phyloP scores from a whole-genome alignment of 2,113 vertebrate species.

The Macquaria australasica region DNA sequence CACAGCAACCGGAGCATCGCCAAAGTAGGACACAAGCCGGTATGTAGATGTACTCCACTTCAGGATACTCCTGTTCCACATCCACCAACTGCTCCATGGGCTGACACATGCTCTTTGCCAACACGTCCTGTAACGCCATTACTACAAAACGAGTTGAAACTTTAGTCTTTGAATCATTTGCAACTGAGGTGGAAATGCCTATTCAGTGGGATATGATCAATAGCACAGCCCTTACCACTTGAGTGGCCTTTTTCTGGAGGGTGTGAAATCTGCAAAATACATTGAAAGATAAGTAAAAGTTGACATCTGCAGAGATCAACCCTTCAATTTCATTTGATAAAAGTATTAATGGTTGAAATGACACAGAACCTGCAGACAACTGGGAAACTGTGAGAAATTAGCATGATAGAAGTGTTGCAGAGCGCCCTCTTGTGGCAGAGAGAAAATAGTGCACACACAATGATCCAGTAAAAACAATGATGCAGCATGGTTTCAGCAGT shows the following conservation, averaged over 20 bases:
- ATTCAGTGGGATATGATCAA: neutral
- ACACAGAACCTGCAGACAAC: neutral
- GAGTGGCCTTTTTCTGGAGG: neutral
- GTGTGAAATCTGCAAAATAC: conserved; percentile 48
- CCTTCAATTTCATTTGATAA: neutral
- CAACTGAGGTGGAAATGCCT: neutral
- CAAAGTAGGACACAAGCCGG: conserved; percentile 89
- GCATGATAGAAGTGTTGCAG: neutral
- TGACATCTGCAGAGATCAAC: neutral
- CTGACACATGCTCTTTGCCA: conserved; percentile 90
- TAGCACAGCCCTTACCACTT: conserved; percentile 42
- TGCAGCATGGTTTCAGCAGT: conserved; percentile 15
- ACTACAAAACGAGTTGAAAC: conserved; percentile 72
- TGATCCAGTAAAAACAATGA: conserved; percentile 21
- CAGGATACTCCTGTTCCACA: conserved; percentile 88
- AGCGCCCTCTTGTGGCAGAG: conserved; percentile 51
- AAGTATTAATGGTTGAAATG: neutral
- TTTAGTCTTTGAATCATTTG: neutral
- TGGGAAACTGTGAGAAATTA: neutral
- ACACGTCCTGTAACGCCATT: conserved; percentile 88
- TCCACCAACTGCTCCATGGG: conserved; percentile 91
- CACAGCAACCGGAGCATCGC: conserved; percentile 93
- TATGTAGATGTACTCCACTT: conserved; percentile 88
- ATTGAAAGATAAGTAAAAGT: neutral
- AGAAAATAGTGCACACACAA: neutral